A percentile compares a stretch with the other conserved stretches of the same genome.
Evolutionary conservation across 2,797 vertebrate genomes (phyloP).

Genomic region (Scarus forsteni): DNA sequence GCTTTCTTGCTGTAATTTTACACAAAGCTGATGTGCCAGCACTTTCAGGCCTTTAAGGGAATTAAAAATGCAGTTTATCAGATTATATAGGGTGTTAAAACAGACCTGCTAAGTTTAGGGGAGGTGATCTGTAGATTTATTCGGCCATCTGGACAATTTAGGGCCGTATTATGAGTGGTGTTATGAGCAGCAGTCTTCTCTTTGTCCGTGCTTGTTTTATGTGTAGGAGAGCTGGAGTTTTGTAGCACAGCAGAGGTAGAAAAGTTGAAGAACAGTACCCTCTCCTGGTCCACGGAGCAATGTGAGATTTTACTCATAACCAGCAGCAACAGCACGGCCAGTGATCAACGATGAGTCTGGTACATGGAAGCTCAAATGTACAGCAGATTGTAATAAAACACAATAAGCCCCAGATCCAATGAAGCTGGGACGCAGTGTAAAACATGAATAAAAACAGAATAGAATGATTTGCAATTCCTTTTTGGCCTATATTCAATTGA

Average conservation of each 20-base stretch:
- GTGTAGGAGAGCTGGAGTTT: not conserved
- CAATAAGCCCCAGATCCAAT: too few relatives aligned
- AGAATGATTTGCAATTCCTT: too few relatives aligned
- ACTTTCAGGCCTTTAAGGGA: constrained; percentile 6
- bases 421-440: too few relatives aligned
- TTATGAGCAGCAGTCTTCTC: constrained; percentile 27
- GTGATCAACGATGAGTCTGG: too few relatives aligned
- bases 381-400: too few relatives aligned
- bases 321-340: constrained; percentile 17
- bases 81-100: not conserved
- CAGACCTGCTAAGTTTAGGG: not conserved
- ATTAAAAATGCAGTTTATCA: constrained; percentile 21
- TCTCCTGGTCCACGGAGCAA: constrained; percentile 66
- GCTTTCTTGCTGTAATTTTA: not conserved
- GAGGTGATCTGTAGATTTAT: constrained; percentile 21
- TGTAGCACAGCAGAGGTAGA: constrained; percentile 21
- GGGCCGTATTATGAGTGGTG: not conserved
- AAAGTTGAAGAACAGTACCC: constrained; percentile 73
- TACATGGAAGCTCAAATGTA: not conserved
- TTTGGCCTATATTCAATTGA: too few relatives aligned
- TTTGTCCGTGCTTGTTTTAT: not conserved
- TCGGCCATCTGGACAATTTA: not conserved
- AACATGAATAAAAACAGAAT: too few relatives aligned
- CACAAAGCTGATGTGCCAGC: constrained; percentile 23
- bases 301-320: constrained; percentile 24